Evolutionary conservation across 2,113 vertebrate genomes (phyloP), one percentile per base, ranked within the genome.

Genomic region (Pangasianodon gigas): DNA sequence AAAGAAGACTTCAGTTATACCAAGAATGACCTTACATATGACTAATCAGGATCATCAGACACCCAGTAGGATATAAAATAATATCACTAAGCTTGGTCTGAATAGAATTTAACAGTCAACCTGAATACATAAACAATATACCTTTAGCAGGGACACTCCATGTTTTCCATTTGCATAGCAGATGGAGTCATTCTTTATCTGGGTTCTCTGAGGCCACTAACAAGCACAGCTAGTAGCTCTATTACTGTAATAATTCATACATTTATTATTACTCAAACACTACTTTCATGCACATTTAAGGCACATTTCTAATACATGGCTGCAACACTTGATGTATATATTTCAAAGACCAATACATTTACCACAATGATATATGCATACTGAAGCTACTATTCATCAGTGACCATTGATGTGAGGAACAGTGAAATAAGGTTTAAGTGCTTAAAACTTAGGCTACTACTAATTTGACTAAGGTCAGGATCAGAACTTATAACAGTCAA

Each of bases 81-180:
- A 41, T 56, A 26, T 21, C 51, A 56, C 16, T 11, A 16, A 44
- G 52, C 19, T 5, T 44, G 54, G 65, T n/a, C 29, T 51, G 54
- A 85, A 88, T 24, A 52, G 29, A 88, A 89, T 69, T 80, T 81
- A 86, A 85, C 85, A 65, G 62, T 19, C 69, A 74, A 74, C 14
- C 1, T 41, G 32, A 71, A 19, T 6, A 71, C 32, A 71, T 71
- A 41, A 71, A 37, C 65, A 37, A 71, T 37, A 37, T 71, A 41
- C 32, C 69, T 19, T 71, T 87, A 93, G 37, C 88, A 84, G 91
- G 91, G 48, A 91, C 88, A 90, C 41, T 88, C 86, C 48, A 84
- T 86, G 58, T 90, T 91, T 94, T 92, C 91, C 90, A 52, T 37
- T 41, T 86, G 79, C 81, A 88, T 88, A 90, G 89, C 85, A 44